These are phyloP conservation scores for Pelodytes ibericus DNA, from an alignment of 2,797 vertebrate genomes.

Conservation along the genomic window DNA sequence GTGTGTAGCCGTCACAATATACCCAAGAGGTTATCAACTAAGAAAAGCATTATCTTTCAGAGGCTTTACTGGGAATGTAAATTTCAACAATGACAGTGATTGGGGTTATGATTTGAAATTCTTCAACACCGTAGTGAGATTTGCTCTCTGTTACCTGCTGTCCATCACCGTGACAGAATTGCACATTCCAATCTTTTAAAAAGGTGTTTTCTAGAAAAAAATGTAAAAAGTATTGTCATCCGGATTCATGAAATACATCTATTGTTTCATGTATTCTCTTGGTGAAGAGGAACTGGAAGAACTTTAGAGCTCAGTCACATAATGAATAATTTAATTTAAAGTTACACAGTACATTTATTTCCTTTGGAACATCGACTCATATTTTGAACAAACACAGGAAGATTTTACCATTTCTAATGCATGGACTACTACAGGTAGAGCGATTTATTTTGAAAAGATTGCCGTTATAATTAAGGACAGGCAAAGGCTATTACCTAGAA, in stretches of 20 bases:
- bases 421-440: too few species aligned
- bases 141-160: background rate
- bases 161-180: slow-evolving; percentile 5
- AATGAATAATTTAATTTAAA: too few species aligned
- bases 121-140: background rate
- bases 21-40: slow-evolving; percentile 1
- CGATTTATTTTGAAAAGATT: too few species aligned
- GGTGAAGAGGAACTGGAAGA: background rate
- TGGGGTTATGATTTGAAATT: slow-evolving; percentile 7
- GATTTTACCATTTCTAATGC: too few species aligned
- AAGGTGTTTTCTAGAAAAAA: background rate
- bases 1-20: background rate
- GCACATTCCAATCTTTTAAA: background rate
- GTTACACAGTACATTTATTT: too few species aligned
- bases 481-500: too few species aligned
- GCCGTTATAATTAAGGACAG: too few species aligned
- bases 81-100: slow-evolving; percentile 6
- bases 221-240: background rate
- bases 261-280: background rate
- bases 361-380: too few species aligned
- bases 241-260: background rate
- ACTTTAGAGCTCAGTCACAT: background rate
- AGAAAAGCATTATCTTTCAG: background rate
- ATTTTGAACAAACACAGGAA: too few species aligned
- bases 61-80: background rate